phyloP scores from a whole-genome alignment of 2,797 vertebrate species.

The Helicolenus hilgendorfi region DNA sequence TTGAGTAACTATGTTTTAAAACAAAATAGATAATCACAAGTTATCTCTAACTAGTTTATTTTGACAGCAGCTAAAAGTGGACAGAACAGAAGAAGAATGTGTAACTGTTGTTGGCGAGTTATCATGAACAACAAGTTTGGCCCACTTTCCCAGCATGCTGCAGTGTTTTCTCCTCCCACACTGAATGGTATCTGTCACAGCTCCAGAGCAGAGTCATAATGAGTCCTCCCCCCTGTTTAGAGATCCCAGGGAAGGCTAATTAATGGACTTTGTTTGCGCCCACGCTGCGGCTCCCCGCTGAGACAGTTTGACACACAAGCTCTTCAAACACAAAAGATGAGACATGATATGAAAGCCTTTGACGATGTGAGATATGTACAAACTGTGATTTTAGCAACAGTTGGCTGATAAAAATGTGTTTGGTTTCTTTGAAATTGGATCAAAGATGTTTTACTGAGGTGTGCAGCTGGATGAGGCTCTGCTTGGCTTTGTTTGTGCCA shows the following conservation, averaged over 20 bases:
- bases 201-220: background rate
- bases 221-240: background rate
- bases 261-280: conserved; percentile 29
- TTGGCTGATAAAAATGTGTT: background rate
- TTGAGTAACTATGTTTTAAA: background rate
- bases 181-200: background rate
- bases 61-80: background rate
- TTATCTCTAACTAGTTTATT: background rate
- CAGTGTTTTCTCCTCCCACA: background rate
- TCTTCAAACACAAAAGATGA: conserved; percentile 14
- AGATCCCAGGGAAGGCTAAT: conserved; percentile 20
- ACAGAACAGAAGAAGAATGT: background rate
- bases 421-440: background rate
- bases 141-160: background rate
- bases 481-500: background rate
- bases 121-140: background rate
- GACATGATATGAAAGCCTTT: background rate
- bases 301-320: conserved; percentile 12
- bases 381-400: background rate
- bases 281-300: background rate
- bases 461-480: background rate
- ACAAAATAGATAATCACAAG: background rate
- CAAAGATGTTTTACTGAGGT: background rate
- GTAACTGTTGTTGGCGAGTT: background rate
- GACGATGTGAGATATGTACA: background rate